These are phyloP conservation scores for Sceloporus tristichus DNA, from an alignment of 2,113 vertebrate genomes.

Conservation along the genomic window DNA sequence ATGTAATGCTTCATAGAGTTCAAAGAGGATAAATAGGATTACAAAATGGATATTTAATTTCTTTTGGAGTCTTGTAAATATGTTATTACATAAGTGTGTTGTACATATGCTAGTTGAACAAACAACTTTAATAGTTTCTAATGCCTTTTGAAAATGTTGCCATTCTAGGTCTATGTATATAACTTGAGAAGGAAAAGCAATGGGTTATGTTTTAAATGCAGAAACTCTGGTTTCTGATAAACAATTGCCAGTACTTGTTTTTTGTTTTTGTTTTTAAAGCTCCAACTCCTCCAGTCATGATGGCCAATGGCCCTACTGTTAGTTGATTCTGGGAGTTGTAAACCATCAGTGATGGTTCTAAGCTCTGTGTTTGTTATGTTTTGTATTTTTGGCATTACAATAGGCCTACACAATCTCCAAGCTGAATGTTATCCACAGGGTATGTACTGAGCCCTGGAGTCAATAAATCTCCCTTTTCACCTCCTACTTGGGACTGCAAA, in stretches of 20 bases:
- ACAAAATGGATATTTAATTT: slow-evolving; percentile 20
- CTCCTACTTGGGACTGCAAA: not conserved
- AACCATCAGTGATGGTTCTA: too few species aligned
- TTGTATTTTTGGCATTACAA: not conserved
- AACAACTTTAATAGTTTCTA: slow-evolving; percentile 17
- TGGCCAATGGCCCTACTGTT: too few species aligned
- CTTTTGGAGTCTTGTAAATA: not conserved
- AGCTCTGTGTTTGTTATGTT: not conserved
- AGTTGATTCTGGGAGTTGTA: too few species aligned
- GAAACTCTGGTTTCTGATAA: not conserved
- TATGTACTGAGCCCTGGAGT: not conserved
- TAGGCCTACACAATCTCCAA: not conserved
- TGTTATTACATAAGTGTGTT: slow-evolving; percentile 24
- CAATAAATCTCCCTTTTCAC: not conserved
- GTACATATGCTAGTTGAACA: slow-evolving; percentile 18
- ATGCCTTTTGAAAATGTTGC: slow-evolving; percentile 24
- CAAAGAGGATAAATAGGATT: slow-evolving; percentile 28
- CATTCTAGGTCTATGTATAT: not conserved
- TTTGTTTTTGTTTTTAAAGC: not conserved
- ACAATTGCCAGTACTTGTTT: not conserved
- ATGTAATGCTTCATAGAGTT: slow-evolving; percentile 9
- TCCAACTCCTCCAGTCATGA: too few species aligned
- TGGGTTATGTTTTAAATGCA: accelerated
- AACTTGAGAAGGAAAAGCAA: not conserved
- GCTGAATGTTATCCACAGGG: not conserved